Percentiles rank a stretch among this genome's conserved stretches.
phyloP scores from a whole-genome alignment of 2,797 vertebrate species.

The Crypturellus tataupa region DNA sequence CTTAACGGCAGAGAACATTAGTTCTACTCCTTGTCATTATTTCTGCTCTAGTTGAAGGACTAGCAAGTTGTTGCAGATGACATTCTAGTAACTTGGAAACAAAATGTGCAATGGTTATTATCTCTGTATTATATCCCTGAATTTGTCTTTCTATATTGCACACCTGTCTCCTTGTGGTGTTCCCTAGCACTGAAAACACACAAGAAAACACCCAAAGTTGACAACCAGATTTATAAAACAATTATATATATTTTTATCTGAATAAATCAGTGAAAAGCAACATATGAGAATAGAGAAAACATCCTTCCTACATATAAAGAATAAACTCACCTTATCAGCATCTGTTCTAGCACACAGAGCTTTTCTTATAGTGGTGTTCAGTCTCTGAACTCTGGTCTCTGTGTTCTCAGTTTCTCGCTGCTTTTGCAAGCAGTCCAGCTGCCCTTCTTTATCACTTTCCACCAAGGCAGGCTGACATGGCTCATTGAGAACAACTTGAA shows the following conservation, averaged over 20 bases:
- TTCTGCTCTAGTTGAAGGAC: neutral
- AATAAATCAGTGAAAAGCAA: conserved; percentile 21
- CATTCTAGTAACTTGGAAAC: neutral
- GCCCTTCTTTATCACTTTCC: conserved; percentile 83
- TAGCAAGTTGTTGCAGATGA: neutral
- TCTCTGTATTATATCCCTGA: neutral
- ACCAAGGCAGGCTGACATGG: conserved; percentile 86
- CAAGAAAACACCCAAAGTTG: neutral
- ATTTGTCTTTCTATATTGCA: neutral
- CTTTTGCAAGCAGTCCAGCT: conserved; percentile 80
- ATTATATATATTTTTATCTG: neutral
- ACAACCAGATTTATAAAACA: neutral
- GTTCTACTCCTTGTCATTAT: neutral
- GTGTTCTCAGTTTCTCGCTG: conserved; percentile 63
- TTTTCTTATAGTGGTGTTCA: conserved; percentile 83
- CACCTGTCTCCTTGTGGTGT: conserved; percentile 10
- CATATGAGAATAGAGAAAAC: neutral
- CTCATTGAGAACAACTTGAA: conserved; percentile 86
- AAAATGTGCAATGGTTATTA: neutral
- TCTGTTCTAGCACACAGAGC: conserved; percentile 78
- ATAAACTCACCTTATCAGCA: conserved; percentile 60
- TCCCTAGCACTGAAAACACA: conserved; percentile 26
- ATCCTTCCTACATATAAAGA: neutral
- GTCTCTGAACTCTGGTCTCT: conserved; percentile 84
- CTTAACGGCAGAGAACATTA: neutral